Base-by-base conservation (phyloP, 2,113 vertebrate species). In the Caranx melampygus region DNA sequence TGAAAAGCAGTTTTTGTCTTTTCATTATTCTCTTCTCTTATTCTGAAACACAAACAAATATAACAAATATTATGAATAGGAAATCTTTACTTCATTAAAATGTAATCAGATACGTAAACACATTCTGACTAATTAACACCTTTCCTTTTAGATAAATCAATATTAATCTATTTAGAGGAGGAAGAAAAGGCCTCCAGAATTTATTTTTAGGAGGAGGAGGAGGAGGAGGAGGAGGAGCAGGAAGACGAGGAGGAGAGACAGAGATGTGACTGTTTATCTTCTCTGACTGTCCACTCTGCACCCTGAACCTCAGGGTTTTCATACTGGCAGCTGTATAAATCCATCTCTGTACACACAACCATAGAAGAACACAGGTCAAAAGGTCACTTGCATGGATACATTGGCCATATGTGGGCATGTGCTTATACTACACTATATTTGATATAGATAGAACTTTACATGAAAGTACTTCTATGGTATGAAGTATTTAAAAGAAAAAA, bases 261-360 rank as follows among this genome's bases (percentile, higher is more conserved):
- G 34, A 66, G 16, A 79, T 40, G 45, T 55, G 62, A 60, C 5
- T 82, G 61, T 78, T 84, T 82, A 78, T 87, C 54, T 49, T 26
- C 51, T 47, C 26, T 4, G n/a, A 78, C 75, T 72, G 71, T 61
- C 64, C 59, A 44, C 21, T 51, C 52, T 62, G 75, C 54, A 49
- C 42, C 79, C 77, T 7, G 55, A 73, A 40, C 54, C 31, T 63
- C 20, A 12, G 40, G 49, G 49, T 62, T 82, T 68, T 75, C 70
- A 45, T 45, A 42, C 52, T 63, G 58, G 59, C 45, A 6, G 26
- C 52, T 86, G 74, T 81, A 82, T 82, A 89, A 66, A 57, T 85
- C 54, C 55, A 58, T 51, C 20, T 58, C 42, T 21, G 51, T 77
- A 85, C 34, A 79, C 84, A 63, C 18, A 33, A 31, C 84, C 86